phyloP scores from a whole-genome alignment of 2,113 vertebrate genomes.

The Ceyx margarethae region DNA sequence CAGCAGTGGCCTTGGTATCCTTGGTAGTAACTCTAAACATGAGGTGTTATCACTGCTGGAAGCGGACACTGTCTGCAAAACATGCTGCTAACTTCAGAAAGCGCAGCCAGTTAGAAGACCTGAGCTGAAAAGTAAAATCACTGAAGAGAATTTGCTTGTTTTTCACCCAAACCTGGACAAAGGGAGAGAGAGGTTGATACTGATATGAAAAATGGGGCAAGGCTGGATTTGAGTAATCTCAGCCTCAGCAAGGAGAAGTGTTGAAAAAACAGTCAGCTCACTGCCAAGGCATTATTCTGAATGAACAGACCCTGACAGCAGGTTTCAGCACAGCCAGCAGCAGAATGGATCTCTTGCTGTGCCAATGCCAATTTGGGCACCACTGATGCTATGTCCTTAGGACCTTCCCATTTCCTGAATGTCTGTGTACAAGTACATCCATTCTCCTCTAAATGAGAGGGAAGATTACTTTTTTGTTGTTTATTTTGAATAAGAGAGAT shows the following conservation, averaged over 20 bases:
- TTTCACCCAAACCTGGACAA: background rate
- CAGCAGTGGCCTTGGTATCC: no score
- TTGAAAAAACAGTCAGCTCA: background rate
- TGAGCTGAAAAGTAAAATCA: no score
- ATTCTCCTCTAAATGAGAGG: background rate
- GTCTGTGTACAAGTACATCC: background rate
- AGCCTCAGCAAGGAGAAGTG: background rate
- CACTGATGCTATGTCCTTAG: background rate
- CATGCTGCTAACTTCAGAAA: no score
- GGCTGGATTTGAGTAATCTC: background rate
- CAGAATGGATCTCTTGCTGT: background rate
- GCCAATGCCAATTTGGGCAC: background rate
- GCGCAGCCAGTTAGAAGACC: no score
- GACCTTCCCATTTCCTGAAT: background rate
- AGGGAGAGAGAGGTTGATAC: background rate
- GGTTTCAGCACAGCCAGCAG: background rate
- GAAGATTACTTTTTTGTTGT: background rate
- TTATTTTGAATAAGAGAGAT: background rate
- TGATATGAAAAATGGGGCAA: background rate
- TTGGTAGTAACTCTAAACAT: no score
- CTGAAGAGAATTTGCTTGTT: no score
- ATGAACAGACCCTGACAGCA: background rate
- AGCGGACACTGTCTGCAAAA: no score
- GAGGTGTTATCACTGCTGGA: no score
- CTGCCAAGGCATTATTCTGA: conserved; percentile 13